Base-by-base conservation (phyloP, 2,113 vertebrate genomes). In the rat (Rattus norvegicus) region DNA sequence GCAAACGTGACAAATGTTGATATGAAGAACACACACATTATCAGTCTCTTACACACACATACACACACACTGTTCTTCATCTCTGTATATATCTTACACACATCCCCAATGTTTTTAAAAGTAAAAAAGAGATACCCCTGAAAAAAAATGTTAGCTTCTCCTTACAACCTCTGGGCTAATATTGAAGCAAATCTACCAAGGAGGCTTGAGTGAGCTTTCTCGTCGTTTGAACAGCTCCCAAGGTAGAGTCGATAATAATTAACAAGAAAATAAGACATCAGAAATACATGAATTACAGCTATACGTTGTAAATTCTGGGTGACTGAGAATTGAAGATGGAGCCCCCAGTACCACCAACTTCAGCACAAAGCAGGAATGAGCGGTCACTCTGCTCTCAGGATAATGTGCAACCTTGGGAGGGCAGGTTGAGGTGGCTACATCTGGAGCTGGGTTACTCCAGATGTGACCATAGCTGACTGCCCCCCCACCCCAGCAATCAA, bases 131-230 rank as follows among this genome's bases (percentile, higher is more conserved):
- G 39, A 49, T 30, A 85, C 17, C 10, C 30, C 2, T 87, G 30
- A 69, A 85, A 49, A 43, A 19, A 36, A 80, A 39, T 30, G 16
- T 88, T 43, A 92, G 76, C 54, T 93, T 70, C 93, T 88, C 84
- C 95, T 85, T 39, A 84, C 43, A 90, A 47, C 28, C 49, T 91
- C 59, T 91, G 88, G 73, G 20, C 65, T 92, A 79, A 93, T 85
- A 83, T 26, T 81, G 59, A 92, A 92, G 80, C 70, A 20, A 39
- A 94, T 85, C 26, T 85, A 59, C 65, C 84, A 84, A 92, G 22
- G 65, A 96, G 47, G 65, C 39, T 54, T 81, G 88, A 84, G 33
- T 97, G 88, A 85, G 73, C 92, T 97, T 97, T 93, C 88, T 59
- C 92, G 49, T 92, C 85, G 92, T 92, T 96, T 43, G 79, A 89